phyloP scores from a whole-genome alignment of 2,888 invertebrate species.

The Aphidoletes aphidimyza region DNA sequence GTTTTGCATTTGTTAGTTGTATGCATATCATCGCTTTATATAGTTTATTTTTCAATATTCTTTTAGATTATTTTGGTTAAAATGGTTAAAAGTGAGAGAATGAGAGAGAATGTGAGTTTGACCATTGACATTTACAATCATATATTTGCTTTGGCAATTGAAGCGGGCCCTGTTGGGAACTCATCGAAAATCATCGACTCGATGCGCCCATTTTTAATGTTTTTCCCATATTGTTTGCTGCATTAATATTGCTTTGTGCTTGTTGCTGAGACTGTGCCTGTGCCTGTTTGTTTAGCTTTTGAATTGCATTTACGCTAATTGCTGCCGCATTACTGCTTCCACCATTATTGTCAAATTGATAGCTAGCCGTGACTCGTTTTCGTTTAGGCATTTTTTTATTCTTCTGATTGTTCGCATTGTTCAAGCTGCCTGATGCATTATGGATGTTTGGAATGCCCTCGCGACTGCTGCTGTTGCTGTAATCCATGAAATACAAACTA shows the following conservation, averaged over 20 bases:
- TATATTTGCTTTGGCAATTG: slow-evolving; percentile 27
- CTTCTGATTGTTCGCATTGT: background rate
- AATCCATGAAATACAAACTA: background rate
- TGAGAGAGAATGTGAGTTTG: slow-evolving; percentile 5
- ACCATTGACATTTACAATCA: background rate
- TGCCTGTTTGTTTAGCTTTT: background rate
- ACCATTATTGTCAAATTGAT: slow-evolving; percentile 28
- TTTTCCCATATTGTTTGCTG: slow-evolving; percentile 2
- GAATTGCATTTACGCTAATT: background rate
- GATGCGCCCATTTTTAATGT: background rate
- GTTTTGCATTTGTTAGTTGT: background rate
- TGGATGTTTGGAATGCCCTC: slow-evolving; percentile 35
- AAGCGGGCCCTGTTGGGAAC: background rate
- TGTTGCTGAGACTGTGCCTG: slow-evolving; percentile 14
- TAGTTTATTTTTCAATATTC: background rate
- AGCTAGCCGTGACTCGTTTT: background rate
- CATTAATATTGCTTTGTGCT: slow-evolving; percentile 14
- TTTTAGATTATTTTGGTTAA: background rate
- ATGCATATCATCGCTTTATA: background rate
- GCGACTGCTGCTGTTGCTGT: slow-evolving; percentile 33
- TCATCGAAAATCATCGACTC: background rate
- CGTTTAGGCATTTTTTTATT: slow-evolving; percentile 47
- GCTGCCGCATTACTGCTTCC: background rate
- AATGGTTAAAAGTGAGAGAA: background rate
- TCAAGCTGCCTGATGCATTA: background rate